A percentile compares a stretch with the other conserved stretches of the same genome.
These are phyloP conservation scores for Channa maculata DNA, from an alignment of 2,113 vertebrate species.

Conservation along the genomic window DNA sequence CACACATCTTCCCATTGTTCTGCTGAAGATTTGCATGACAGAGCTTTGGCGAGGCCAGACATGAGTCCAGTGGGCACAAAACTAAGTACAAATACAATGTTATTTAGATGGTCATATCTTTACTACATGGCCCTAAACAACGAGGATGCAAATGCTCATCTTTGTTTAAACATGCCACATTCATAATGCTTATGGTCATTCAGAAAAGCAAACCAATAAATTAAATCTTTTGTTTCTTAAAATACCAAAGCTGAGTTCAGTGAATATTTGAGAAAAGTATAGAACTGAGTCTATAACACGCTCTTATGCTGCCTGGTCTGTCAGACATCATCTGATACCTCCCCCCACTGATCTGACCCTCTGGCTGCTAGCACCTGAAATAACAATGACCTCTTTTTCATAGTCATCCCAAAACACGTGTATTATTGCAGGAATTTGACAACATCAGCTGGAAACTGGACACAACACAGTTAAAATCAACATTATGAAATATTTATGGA, in stretches of 20 bases:
- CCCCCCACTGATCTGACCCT: slow-evolving; percentile 36
- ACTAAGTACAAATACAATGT: background rate
- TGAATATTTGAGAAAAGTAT: background rate
- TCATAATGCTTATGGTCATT: background rate
- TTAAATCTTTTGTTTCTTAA: background rate
- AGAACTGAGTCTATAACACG: background rate
- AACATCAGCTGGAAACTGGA: slow-evolving; percentile 56
- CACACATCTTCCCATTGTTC: slow-evolving; percentile 58
- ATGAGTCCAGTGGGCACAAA: background rate
- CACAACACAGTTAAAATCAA: slow-evolving; percentile 64
- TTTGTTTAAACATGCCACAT: background rate
- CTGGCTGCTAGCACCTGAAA: slow-evolving; percentile 74
- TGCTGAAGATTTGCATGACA: slow-evolving; percentile 21
- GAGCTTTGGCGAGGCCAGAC: background rate
- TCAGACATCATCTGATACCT: slow-evolving; percentile 71
- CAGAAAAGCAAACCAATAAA: background rate
- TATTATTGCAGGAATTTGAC: slow-evolving; percentile 62
- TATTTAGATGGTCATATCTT: background rate
- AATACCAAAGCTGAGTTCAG: background rate
- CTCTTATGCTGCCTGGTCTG: slow-evolving; percentile 29
- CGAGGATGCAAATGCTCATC: background rate
- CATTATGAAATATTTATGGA: slow-evolving; percentile 47
- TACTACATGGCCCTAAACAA: background rate
- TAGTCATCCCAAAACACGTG: slow-evolving; percentile 46
- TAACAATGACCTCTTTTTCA: slow-evolving; percentile 68